phyloP scores from a whole-genome alignment of 2,113 vertebrate species.

The Callaeas wilsoni region DNA sequence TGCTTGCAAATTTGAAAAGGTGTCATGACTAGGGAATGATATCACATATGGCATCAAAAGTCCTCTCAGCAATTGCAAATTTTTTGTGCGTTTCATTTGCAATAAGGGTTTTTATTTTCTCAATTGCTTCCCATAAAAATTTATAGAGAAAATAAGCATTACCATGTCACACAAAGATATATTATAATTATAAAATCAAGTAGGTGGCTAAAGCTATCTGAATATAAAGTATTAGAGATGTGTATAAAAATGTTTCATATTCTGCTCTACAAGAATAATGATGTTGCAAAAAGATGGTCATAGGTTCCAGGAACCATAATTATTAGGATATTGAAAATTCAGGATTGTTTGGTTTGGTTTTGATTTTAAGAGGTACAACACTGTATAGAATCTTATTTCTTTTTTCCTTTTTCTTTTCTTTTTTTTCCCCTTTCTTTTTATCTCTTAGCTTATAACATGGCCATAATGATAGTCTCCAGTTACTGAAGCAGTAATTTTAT shows the following conservation, averaged over 20 bases:
- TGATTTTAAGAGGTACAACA: background rate
- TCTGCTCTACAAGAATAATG: background rate
- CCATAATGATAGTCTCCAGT: background rate
- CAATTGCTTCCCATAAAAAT: background rate
- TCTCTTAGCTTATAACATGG: background rate
- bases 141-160: background rate
- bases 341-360: background rate
- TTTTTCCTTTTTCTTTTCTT: background rate
- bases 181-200: background rate
- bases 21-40: background rate
- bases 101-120: background rate
- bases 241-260: background rate
- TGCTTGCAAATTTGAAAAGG: background rate
- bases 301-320: background rate
- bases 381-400: background rate
- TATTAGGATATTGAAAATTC: background rate
- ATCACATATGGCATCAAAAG: background rate
- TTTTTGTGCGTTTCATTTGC: background rate
- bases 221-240: background rate
- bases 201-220: background rate
- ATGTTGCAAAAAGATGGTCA: background rate
- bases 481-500: background rate
- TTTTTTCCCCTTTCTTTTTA: background rate
- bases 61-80: background rate
- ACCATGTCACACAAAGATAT: background rate